Base-by-base conservation (phyloP, 1,140 invertebrate species). In the Pogonomyrmex californicus region DNA sequence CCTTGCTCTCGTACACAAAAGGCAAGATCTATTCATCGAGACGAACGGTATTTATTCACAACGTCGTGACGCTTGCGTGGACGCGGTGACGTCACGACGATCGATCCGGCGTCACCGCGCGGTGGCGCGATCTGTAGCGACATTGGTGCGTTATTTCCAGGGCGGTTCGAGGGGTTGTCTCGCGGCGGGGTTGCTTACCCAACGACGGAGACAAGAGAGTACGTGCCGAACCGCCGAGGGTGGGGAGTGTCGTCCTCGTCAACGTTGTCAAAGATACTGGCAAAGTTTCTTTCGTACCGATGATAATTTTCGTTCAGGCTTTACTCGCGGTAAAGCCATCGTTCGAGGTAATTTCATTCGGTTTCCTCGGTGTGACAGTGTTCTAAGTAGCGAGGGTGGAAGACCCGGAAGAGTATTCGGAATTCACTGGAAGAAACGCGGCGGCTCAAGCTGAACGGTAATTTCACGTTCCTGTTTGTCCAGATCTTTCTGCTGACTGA, bases 71-170 rank as follows among this genome's bases (percentile, higher is more conserved):
- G 89, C 89, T 90, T 93, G 76, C 89, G 85, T 86, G 79, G 83
- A 51, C 58, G 82, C n/a, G 91, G 81, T 93, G 93, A 93, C 92
- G 92, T 92, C 93, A 93, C 81, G 87, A 36, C 92, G 93, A 94
- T 95, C 94, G 93, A 95, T 95, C 83, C 85, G 62, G 7, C 87
- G 38, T 73, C 83, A 58, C 75, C 68, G 87, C 63, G 87, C 91
- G 90, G 91, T 95, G 93, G 90, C 88, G 93, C 94, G 91, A 94
- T 93, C 94, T 94, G 90, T 23, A 23, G 79, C 91, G 93, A 91
- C 91, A 88, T 88, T 86, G 82, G 87, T 9, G 65, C 73, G 71
- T 71, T 87, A 85, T 88, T 73, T 73, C 41, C 47, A 88, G 90
- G 88, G 91, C 54, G 90, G 89, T 78, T 92, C 76, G 90, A 91